A percentile compares a stretch with the other conserved stretches of the same genome.
These are phyloP conservation scores for Nomada fucata DNA, from an alignment of 2,888 invertebrate genomes.

Conservation along the genomic window DNA sequence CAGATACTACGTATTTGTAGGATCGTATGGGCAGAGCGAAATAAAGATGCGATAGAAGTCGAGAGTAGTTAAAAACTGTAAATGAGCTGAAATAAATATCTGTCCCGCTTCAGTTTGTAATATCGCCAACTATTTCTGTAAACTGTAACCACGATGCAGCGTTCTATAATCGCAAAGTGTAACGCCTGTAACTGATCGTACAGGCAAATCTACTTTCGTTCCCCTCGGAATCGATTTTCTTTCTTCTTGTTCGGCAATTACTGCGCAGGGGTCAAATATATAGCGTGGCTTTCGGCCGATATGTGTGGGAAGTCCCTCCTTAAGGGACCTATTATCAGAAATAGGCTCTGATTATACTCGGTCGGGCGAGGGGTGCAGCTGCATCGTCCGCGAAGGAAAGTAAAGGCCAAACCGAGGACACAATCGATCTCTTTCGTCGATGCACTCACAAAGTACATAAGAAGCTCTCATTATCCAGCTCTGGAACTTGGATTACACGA, in stretches of 20 bases:
- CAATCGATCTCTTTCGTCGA: conserved; percentile 43
- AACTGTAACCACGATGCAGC: neutral
- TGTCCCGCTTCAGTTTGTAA: no score
- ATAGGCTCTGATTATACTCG: conserved; percentile 55
- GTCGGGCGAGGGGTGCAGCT: conserved; percentile 33
- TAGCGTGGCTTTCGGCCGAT: conserved; percentile 24
- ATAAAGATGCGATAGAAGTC: no score
- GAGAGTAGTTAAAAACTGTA: no score
- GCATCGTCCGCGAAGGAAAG: conserved; percentile 19
- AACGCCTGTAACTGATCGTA: conserved; percentile 1
- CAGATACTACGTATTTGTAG: no score
- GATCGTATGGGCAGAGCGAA: no score
- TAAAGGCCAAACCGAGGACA: conserved; percentile 45
- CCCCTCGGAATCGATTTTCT: conserved; percentile 46
- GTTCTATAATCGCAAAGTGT: conserved; percentile 3
- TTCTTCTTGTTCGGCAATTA: conserved; percentile 19
- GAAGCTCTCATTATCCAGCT: conserved; percentile 49
- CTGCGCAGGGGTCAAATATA: conserved; percentile 27
- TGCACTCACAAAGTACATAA: conserved; percentile 39
- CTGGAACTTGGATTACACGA: conserved; percentile 42
- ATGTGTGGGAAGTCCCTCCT: conserved; percentile 44
- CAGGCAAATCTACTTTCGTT: conserved; percentile 1
- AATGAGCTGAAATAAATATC: no score
- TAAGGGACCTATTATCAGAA: conserved; percentile 51
- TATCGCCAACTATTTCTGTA: no score